Evolutionary conservation across 2,888 invertebrate genomes (phyloP).

Genomic region (Stomorhina lunata): DNA sequence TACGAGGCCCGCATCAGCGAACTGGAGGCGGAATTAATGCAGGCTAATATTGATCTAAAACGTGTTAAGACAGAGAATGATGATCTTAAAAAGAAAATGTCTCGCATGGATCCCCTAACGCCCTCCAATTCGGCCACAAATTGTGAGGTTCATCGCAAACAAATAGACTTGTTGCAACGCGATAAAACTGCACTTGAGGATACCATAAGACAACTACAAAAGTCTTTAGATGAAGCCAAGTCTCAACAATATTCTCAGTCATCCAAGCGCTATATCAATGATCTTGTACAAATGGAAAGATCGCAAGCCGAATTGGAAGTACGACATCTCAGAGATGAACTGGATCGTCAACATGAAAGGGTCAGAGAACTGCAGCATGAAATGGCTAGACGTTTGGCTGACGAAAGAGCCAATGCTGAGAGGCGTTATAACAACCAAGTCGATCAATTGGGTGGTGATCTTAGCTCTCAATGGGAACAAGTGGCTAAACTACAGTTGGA

Average conservation of each 20-base stretch:
- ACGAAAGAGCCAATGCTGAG: constrained; percentile 87
- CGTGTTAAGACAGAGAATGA: constrained; percentile 86
- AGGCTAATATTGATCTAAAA: constrained; percentile 87
- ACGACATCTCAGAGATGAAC: constrained; percentile 87
- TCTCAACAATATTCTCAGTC: constrained; percentile 77
- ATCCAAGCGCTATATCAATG: constrained; percentile 86
- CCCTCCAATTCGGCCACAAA: constrained; percentile 76
- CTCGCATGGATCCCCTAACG: constrained; percentile 71
- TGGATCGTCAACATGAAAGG: constrained; percentile 88
- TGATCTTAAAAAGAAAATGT: constrained; percentile 78
- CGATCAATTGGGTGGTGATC: constrained; percentile 89
- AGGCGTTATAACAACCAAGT: constrained; percentile 87
- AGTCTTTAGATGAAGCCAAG: constrained; percentile 83
- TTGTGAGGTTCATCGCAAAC: constrained; percentile 83
- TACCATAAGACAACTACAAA: constrained; percentile 85
- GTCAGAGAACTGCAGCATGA: constrained; percentile 88
- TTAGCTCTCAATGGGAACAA: constrained; percentile 90
- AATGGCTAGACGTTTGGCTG: constrained; percentile 85
- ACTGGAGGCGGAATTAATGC: constrained; percentile 90
- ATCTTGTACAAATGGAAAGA: constrained; percentile 89
- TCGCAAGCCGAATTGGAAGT: constrained; percentile 88
- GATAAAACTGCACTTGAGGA: constrained; percentile 86
- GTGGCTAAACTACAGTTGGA: constrained; percentile 89
- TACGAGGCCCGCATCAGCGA: constrained; percentile 92
- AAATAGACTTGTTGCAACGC: constrained; percentile 86